Conservation (phyloP, 2,113 vertebrate genomes). For the Caranx ignobilis region DNA sequence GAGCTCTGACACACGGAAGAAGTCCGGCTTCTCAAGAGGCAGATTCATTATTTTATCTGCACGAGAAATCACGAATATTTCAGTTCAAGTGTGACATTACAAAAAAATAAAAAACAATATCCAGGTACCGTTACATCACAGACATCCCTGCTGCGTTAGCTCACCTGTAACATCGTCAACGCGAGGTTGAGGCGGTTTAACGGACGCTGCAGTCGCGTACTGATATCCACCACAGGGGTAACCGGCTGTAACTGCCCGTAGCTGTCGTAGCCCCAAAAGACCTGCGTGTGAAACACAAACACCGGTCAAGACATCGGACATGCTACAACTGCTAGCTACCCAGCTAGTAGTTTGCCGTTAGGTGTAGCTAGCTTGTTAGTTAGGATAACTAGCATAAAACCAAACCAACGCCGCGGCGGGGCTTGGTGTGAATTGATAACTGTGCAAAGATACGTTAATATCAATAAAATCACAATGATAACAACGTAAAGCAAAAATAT, state of each 20-base stretch:
- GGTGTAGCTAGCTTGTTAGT: neutral
- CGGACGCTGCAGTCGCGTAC: constrained; percentile 59
- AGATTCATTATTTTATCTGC: constrained; percentile 75
- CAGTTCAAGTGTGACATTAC: rapidly evolving
- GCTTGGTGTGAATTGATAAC: rapidly evolving
- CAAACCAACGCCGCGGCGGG: neutral
- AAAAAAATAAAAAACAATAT: too few species aligned
- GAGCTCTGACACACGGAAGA: constrained; percentile 91
- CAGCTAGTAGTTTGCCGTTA: constrained; percentile 17
- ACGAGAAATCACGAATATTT: constrained; percentile 6
- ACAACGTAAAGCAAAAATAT: rapidly evolving
- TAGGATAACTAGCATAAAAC: neutral
- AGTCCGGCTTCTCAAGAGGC: constrained; percentile 89
- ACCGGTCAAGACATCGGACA: neutral
- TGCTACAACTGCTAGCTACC: neutral
- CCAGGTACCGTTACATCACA: neutral
- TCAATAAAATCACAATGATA: neutral
- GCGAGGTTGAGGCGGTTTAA: constrained; percentile 8
- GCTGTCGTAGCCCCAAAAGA: constrained; percentile 57
- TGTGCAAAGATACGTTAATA: too few species aligned
- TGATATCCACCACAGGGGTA: constrained; percentile 37
- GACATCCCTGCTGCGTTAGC: neutral
- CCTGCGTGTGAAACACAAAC: constrained; percentile 51
- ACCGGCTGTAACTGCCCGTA: constrained; percentile 25
- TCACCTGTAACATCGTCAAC: constrained; percentile 60